Evolutionary conservation across 1,140 invertebrate genomes (phyloP), one percentile per base, ranked within the genome.

Genomic region (Tetragnatha versicolor): DNA sequence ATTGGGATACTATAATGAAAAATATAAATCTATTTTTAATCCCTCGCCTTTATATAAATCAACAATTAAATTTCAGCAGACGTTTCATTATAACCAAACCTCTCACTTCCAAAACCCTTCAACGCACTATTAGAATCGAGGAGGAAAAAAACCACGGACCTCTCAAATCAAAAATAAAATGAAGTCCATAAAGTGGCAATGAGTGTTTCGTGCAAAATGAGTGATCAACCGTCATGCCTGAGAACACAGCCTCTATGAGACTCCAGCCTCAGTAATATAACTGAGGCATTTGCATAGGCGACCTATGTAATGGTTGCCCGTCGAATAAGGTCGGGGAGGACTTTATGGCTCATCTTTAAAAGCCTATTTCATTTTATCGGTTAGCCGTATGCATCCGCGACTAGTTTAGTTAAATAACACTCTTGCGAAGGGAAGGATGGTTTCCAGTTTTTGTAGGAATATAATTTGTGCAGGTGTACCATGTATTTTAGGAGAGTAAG

Each of bases 271-370:
- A n/a, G n/a, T n/a, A n/a, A n/a, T n/a, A n/a, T n/a, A n/a, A n/a
- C n/a, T n/a, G n/a, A n/a, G n/a, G 29, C 68, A 72, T 72, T 72
- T 72, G 69, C 69, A 72, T 72, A 58, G 49, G 12, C 12, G 33
- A 58, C 20, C 25, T 20, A 29, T 29, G 33, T 58, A 72, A 72
- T 72, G 69, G 37, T 51, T 45, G 51, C 14, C 35, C 51, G 69
- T 72, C 69, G 69, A 72, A 72, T 72, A 42, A 58, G 51, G 51
- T 45, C 17, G 33, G 17, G 20, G 49, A 29, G 29, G 14, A 20
- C 35, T 72, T 72, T 58, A 72, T 58, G 35, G 25, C 35, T 37
- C 20, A 10, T 49, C 47, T 55, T 58, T 72, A 72, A 72, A 55
- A 35, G 49, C 33, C 51, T 72, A 42, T 55, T 58, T 72, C 51